phyloP scores from a whole-genome alignment of 1,140 invertebrate genomes.

The Philaenus spumarius region DNA sequence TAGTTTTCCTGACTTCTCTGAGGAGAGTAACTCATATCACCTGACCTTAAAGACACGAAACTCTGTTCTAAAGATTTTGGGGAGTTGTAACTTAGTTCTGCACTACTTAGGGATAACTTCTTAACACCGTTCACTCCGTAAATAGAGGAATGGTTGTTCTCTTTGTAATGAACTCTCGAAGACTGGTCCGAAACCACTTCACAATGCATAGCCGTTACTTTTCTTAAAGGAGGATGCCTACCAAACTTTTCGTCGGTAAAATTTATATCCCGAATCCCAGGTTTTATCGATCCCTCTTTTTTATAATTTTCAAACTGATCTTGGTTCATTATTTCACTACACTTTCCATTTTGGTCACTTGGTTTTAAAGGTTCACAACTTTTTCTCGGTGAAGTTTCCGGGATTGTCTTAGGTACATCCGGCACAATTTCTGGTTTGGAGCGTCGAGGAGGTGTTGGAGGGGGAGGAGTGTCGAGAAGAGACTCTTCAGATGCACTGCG shows the following conservation, averaged over 20 bases:
- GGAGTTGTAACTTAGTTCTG: conserved; percentile 7
- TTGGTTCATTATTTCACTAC: background rate
- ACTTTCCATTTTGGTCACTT: background rate
- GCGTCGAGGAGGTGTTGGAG: conserved; percentile 24
- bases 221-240: conserved; percentile 20
- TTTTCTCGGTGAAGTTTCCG: conserved; percentile 1
- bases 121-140: conserved; percentile 11
- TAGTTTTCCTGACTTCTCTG: conserved; percentile 10
- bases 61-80: background rate
- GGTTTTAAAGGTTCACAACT: background rate
- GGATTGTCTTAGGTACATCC: background rate
- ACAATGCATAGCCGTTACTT: conserved; percentile 26
- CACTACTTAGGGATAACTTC: conserved; percentile 3
- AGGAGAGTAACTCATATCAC: background rate
- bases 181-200: conserved; percentile 25
- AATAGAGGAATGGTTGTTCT: conserved; percentile 6
- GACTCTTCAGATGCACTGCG: conserved; percentile 43
- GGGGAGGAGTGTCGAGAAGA: conserved; percentile 30
- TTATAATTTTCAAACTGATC: background rate
- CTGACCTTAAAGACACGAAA: conserved; percentile 8
- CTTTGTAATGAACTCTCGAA: conserved; percentile 19
- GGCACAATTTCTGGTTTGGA: conserved; percentile 21
- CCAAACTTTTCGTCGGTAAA: conserved; percentile 22
- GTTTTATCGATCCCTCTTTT: background rate
- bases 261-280: background rate